phyloP scores from a whole-genome alignment of 2,797 vertebrate genomes.

The Anguilla megastoma region DNA sequence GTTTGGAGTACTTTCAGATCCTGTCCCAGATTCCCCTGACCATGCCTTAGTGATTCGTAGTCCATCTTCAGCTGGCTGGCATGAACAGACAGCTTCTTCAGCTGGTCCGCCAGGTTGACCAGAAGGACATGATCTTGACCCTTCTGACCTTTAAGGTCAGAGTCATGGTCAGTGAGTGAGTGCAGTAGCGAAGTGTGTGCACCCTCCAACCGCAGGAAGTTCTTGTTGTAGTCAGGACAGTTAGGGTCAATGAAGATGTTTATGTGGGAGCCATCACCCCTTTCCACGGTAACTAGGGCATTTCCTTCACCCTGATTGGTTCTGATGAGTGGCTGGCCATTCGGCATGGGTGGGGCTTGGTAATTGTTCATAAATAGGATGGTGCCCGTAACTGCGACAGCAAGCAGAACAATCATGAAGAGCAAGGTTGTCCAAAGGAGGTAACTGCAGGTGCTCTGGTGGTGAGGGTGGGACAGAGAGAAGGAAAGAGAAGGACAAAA shows the following conservation, averaged over 20 bases:
- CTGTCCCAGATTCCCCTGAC: conserved; percentile 79
- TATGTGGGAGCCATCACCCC: conserved; percentile 77
- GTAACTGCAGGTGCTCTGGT: conserved; percentile 74
- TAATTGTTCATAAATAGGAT: conserved; percentile 81
- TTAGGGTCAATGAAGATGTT: conserved; percentile 87
- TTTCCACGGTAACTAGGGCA: conserved; percentile 84
- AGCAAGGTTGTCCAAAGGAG: conserved; percentile 72
- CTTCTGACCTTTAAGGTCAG: conserved; percentile 67
- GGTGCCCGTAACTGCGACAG: conserved; percentile 66
- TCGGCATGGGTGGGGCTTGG: conserved; percentile 51
- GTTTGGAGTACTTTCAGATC: conserved; percentile 78
- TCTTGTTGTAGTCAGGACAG: conserved; percentile 76
- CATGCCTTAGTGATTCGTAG: conserved; percentile 76
- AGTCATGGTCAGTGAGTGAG: conserved; percentile 69
- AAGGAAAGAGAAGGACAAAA: neutral
- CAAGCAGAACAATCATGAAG: conserved; percentile 69
- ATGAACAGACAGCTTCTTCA: conserved; percentile 77
- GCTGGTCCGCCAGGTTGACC: conserved; percentile 77
- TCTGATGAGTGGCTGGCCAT: conserved; percentile 74
- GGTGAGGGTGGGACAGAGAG: neutral
- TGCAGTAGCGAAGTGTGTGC: conserved; percentile 80
- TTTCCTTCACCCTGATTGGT: conserved; percentile 79
- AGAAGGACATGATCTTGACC: conserved; percentile 74
- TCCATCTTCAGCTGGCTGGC: conserved; percentile 77
- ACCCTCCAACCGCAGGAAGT: conserved; percentile 79